Base-by-base conservation (phyloP, 1,140 invertebrate species). In the Drosophila obscura region DNA sequence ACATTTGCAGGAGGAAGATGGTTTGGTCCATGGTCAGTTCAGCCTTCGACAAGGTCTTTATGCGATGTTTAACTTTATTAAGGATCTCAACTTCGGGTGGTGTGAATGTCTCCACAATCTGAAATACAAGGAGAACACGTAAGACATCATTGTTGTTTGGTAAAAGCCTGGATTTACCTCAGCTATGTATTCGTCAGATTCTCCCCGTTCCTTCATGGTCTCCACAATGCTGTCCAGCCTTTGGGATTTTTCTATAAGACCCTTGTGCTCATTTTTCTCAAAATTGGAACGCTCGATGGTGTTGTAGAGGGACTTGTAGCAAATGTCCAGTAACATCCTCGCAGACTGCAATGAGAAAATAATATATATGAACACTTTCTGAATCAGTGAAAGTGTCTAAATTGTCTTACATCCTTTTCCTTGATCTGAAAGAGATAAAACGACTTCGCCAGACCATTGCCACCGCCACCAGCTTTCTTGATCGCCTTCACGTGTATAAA, bases 171-270 rank as follows among this genome's bases (percentile, higher is more conserved):
- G 6, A 56, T 8, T 9, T 90, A 96, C 96, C 92, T 97, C 96
- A 68, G 94, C 93, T 60, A 97, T 94, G 90, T 97, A 95, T 64
- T 95, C 94, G 68, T 95, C 94, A 0, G 95, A 93, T 66, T 95
- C 96, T 5, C 95, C 95, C 75, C 95, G 94, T 77, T 95, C 94
- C 75, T 94, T 94, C 92, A 98, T 94, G 59, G 94, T 95, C 73
- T 95, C 94, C 46, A 95, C 94, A 48, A 98, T 95, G 26, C 95
- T 95, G 77, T 97, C 96, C 59, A 98, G 94, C 75, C 96, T 93
- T 71, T 97, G 94, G 69, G 96, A 95, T 92, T 98, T 98, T 75
- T 97, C 97, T 53, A 97, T 94, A 62, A 98, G 94, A 31, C 96
- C 93, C 79, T 94, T 95, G 91, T 97, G 95, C 56, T 93, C 92